Evolutionary conservation across 2,113 vertebrate genomes (phyloP).

Genomic region (Gopherus flavomarginatus): DNA sequence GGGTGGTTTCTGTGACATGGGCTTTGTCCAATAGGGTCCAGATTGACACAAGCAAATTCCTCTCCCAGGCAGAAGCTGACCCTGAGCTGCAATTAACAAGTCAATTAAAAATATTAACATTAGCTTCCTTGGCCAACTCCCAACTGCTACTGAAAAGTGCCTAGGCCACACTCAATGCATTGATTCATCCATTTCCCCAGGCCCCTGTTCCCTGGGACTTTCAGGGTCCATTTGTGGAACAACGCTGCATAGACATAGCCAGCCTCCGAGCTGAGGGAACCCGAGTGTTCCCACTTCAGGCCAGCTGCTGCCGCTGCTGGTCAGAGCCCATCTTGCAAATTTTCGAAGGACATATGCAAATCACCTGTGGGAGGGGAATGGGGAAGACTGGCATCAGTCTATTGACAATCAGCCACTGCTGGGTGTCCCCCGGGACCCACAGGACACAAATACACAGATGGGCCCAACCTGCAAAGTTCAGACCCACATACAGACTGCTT

Average conservation of each 20-base stretch:
- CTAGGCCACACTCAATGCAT: neutral
- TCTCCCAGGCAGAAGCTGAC: neutral
- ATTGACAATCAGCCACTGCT: neutral
- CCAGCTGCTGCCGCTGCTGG: neutral
- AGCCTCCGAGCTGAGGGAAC: rapidly evolving
- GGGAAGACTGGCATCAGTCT: neutral
- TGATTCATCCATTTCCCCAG: neutral
- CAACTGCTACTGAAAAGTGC: neutral
- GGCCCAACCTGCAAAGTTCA: neutral
- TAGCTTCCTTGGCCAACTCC: neutral
- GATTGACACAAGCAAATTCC: neutral
- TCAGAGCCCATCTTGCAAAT: neutral
- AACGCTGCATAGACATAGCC: neutral
- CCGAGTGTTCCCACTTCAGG: neutral
- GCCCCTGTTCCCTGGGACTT: neutral
- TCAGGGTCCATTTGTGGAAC: too few relatives aligned
- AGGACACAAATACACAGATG: neutral
- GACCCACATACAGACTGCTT: constrained; percentile 5
- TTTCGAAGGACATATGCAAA: neutral
- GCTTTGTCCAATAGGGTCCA: neutral
- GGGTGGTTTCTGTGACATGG: neutral
- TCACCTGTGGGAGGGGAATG: neutral
- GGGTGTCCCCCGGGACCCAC: neutral
- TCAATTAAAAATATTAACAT: constrained; percentile 36
- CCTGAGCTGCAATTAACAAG: constrained; percentile 22